Conservation (phyloP, 2,797 vertebrate species). For the Siniperca obscura region DNA sequence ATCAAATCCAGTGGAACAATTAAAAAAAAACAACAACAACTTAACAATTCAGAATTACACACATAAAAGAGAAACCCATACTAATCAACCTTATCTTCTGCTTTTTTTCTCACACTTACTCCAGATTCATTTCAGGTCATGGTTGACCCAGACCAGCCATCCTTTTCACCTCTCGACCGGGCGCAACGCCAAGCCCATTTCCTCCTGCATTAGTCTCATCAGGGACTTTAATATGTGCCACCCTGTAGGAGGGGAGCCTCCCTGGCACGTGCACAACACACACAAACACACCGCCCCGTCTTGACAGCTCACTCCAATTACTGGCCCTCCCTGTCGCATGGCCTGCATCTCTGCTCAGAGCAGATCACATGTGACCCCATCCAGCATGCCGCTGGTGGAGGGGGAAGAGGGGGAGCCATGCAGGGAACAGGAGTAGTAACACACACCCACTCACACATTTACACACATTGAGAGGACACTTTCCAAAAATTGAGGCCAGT, state of each 20-base stretch:
- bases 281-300: slow-evolving; percentile 58
- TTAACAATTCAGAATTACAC: background rate
- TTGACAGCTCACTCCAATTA: slow-evolving; percentile 86
- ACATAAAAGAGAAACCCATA: background rate
- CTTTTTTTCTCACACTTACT: background rate
- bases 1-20: slow-evolving; percentile 19
- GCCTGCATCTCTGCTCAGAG: slow-evolving; percentile 71
- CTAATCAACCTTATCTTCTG: background rate
- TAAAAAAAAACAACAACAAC: background rate
- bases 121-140: slow-evolving; percentile 22
- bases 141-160: slow-evolving; percentile 54
- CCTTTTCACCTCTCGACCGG: slow-evolving; percentile 62
- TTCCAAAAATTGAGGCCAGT: slow-evolving; percentile 58
- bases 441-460: slow-evolving; percentile 28
- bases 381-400: slow-evolving; percentile 72
- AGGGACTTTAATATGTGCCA: slow-evolving; percentile 77
- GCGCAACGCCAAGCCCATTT: slow-evolving; percentile 73
- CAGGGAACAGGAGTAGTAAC: slow-evolving; percentile 26
- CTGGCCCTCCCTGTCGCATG: slow-evolving; percentile 75
- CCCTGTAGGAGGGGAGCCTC: slow-evolving; percentile 78
- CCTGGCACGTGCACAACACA: slow-evolving; percentile 71
- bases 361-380: slow-evolving; percentile 78
- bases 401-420: slow-evolving; percentile 30
- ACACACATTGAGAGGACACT: slow-evolving; percentile 42
- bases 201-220: slow-evolving; percentile 85